phyloP scores from a whole-genome alignment of 2,888 invertebrate species.

The Leucoma salicis region DNA sequence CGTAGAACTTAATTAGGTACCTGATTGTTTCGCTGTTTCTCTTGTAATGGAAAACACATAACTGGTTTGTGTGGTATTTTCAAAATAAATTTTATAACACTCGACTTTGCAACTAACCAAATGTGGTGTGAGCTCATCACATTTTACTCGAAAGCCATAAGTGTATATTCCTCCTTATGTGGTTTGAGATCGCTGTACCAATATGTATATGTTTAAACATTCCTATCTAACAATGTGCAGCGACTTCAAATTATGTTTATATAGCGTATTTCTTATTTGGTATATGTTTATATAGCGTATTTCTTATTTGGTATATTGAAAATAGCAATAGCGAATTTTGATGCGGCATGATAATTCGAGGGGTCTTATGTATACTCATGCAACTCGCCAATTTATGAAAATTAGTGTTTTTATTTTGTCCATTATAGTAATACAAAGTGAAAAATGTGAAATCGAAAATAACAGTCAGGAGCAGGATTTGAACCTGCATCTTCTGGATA shows the following conservation, averaged over 20 bases:
- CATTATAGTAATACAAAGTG: no score
- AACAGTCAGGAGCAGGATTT: no score
- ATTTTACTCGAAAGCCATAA: conserved; percentile 36
- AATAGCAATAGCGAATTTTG: conserved; percentile 29
- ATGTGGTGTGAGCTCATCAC: conserved; percentile 30
- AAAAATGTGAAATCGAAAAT: no score
- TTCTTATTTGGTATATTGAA: conserved; percentile 33
- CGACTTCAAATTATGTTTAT: conserved; percentile 14
- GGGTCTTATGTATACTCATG: no score
- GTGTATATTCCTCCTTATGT: conserved; percentile 14
- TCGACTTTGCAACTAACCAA: conserved; percentile 32
- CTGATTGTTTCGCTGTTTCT: conserved; percentile 61
- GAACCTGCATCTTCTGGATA: no score
- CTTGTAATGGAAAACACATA: background rate
- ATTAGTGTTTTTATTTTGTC: no score
- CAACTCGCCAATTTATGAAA: no score
- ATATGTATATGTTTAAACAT: conserved; percentile 4
- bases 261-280: conserved; percentile 29
- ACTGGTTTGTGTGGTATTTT: no score
- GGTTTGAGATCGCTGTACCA: conserved; percentile 17
- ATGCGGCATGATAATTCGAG: conserved; percentile 39
- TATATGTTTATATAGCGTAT: conserved; percentile 24
- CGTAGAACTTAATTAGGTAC: conserved; percentile 57
- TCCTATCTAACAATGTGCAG: conserved; percentile 7
- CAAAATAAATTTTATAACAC: background rate